A percentile compares a stretch with the other conserved stretches of the same genome.
Evolutionary conservation across 2,113 vertebrate species (phyloP).

Genomic region (Alexandromys fortis): DNA sequence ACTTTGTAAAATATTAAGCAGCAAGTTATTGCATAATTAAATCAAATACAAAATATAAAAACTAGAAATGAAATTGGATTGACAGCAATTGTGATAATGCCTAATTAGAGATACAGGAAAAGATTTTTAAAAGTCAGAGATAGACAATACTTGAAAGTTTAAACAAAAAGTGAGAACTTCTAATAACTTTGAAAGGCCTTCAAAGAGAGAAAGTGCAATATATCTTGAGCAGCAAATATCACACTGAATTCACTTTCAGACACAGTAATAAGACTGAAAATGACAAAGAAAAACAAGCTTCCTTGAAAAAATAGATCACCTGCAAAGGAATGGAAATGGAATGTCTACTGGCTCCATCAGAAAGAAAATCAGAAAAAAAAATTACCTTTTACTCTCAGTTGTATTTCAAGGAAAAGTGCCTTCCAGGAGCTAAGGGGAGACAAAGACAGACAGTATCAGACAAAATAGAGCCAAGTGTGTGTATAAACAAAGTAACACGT

Average conservation of each 20-base stretch:
- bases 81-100: not conserved
- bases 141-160: not conserved
- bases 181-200: not conserved
- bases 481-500: not conserved
- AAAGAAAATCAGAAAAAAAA: slow-evolving; percentile 1
- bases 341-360: not conserved
- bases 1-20: not conserved
- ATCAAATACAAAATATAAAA: slow-evolving; percentile 29
- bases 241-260: slow-evolving; percentile 15
- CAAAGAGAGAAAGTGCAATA: not conserved
- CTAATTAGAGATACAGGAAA: not conserved
- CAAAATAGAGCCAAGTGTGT: not conserved
- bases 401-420: not conserved
- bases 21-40: not conserved
- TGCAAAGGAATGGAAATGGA: not conserved
- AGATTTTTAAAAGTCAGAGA: not conserved
- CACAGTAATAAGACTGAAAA: not conserved
- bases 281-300: not conserved
- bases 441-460: not conserved
- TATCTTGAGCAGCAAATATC: not conserved
- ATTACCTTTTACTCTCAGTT: not conserved
- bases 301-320: not conserved
- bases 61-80: not conserved
- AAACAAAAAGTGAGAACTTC: not conserved
- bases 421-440: not conserved